phyloP scores from a whole-genome alignment of 1,140 invertebrate genomes.

The Hesperophylax magnus region DNA sequence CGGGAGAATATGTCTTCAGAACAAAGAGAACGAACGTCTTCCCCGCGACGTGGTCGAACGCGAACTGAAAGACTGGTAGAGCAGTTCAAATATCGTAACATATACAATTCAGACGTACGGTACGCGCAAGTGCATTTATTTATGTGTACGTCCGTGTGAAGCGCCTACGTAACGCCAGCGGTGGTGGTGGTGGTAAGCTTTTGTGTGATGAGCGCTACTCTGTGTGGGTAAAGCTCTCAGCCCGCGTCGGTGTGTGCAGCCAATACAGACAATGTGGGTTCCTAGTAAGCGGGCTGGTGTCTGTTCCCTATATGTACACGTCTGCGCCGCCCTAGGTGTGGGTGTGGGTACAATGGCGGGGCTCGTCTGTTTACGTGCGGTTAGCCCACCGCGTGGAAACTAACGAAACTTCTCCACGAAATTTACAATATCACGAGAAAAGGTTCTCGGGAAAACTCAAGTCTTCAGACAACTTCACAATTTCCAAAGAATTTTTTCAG shows the following conservation, averaged over 20 bases:
- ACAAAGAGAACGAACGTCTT: slow-evolving; percentile 4
- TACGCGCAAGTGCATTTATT: slow-evolving; percentile 51
- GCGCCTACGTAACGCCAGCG: slow-evolving; percentile 45
- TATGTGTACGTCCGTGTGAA: slow-evolving; percentile 48
- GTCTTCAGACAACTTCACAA: neutral
- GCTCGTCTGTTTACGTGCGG: slow-evolving; percentile 35
- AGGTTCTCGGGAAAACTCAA: slow-evolving; percentile 1
- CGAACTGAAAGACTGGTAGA: slow-evolving; percentile 26
- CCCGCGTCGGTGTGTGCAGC: neutral
- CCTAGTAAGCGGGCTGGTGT: slow-evolving; percentile 10
- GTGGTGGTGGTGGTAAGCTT: slow-evolving; percentile 25
- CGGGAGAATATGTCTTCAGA: slow-evolving; percentile 7
- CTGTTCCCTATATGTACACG: slow-evolving; percentile 14
- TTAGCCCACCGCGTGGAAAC: slow-evolving; percentile 28
- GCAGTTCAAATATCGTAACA: slow-evolving; percentile 43
- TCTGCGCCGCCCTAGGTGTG: slow-evolving; percentile 17
- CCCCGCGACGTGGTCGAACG: slow-evolving; percentile 5
- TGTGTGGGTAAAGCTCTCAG: slow-evolving; percentile 35
- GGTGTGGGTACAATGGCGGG: slow-evolving; percentile 12
- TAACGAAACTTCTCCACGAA: neutral
- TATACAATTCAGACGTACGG: slow-evolving; percentile 44
- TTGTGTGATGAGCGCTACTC: slow-evolving; percentile 4
- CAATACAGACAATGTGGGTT: slow-evolving; percentile 14
- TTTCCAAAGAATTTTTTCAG: neutral
- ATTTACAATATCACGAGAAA: slow-evolving; percentile 5